phyloP scores from a whole-genome alignment of 2,888 invertebrate species.

The Drosophila rellima region DNA sequence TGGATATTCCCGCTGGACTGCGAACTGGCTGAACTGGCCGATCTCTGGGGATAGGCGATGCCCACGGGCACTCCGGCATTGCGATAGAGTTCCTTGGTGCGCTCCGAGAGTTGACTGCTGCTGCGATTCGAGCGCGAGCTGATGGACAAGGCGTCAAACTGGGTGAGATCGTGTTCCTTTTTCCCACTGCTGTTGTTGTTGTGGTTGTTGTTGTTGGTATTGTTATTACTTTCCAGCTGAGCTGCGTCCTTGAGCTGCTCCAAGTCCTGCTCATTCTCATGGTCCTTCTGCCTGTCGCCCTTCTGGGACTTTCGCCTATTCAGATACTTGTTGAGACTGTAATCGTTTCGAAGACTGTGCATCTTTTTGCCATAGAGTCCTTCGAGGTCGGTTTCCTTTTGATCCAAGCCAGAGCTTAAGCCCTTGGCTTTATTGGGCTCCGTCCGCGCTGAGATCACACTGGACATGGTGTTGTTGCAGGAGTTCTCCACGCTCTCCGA shows the following conservation, averaged over 20 bases:
- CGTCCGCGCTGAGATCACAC: conserved; percentile 64
- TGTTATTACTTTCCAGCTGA: conserved; percentile 44
- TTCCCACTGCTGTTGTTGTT: conserved; percentile 64
- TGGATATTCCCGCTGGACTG: conserved; percentile 75
- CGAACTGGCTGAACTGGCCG: conserved; percentile 59
- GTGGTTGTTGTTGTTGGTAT: conserved; percentile 21
- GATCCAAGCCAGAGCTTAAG: conserved; percentile 15
- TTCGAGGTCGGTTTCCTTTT: conserved; percentile 69
- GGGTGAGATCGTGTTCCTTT: conserved; percentile 80
- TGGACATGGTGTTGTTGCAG: conserved; percentile 79
- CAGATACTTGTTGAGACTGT: conserved; percentile 84
- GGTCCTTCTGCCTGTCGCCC: conserved; percentile 43
- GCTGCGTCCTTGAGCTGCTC: conserved; percentile 39
- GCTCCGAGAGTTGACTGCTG: conserved; percentile 84
- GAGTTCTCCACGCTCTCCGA: conserved; percentile 82
- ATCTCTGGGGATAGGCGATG: conserved; percentile 84
- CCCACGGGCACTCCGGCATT: conserved; percentile 84
- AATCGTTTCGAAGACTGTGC: conserved; percentile 82
- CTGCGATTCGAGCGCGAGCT: conserved; percentile 85
- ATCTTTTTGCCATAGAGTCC: conserved; percentile 81
- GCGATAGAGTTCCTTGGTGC: conserved; percentile 84
- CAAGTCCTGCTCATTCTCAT: conserved; percentile 25
- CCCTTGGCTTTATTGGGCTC: conserved; percentile 30
- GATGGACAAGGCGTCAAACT: conserved; percentile 83
- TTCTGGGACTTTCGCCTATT: conserved; percentile 82